Percentiles rank a stretch among this genome's conserved stretches.
Evolutionary conservation across 2,888 invertebrate genomes (phyloP).

Genomic region (Thyatira batis): DNA sequence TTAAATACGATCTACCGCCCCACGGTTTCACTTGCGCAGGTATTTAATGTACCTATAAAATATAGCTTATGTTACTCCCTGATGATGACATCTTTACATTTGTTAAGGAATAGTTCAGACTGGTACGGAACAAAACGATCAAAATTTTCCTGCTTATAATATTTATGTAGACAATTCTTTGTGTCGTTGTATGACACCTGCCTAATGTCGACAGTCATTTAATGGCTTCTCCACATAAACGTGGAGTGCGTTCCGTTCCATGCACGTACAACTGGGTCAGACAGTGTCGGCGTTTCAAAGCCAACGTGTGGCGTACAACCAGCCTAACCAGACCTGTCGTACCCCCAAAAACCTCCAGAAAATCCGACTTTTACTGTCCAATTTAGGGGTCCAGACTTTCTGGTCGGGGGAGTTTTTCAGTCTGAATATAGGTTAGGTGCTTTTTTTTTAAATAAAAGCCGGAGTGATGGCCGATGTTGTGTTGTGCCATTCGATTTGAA

Average conservation of each 20-base stretch:
- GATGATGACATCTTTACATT: no score
- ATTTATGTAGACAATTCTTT: no score
- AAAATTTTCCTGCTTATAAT: no score
- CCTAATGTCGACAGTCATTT: conserved; percentile 30
- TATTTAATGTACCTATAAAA: no score
- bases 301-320: conserved; percentile 14
- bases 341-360: background rate
- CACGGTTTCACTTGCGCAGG: no score
- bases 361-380: no score
- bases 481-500: background rate
- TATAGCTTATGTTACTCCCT: no score
- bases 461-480: background rate
- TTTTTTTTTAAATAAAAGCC: background rate
- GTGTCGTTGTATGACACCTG: background rate
- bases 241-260: conserved; percentile 30
- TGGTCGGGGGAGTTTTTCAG: background rate
- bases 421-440: background rate
- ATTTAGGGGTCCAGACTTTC: background rate
- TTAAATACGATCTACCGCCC: no score
- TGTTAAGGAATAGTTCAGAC: no score
- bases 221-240: conserved; percentile 25
- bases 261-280: conserved; percentile 39
- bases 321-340: conserved; percentile 4
- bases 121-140: no score
- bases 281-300: conserved; percentile 13